A percentile compares a stretch with the other conserved stretches of the same genome.
These are phyloP conservation scores for Anagyrus pseudococci DNA, from an alignment of 2,888 invertebrate genomes.

Conservation along the genomic window DNA sequence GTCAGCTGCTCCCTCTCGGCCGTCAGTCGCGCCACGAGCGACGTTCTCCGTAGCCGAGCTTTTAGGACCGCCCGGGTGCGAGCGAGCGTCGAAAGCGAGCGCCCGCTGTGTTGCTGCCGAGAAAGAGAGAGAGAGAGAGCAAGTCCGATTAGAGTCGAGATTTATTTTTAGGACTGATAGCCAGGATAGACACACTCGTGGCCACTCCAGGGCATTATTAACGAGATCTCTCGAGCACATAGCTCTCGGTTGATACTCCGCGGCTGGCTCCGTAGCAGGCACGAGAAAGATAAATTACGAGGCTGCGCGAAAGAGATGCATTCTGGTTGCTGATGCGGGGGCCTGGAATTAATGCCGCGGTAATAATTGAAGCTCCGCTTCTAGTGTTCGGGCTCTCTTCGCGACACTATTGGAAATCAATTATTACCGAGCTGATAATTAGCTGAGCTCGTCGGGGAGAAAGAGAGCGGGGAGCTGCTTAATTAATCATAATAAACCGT, in stretches of 20 bases:
- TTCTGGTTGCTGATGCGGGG: no score
- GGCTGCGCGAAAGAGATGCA: no score
- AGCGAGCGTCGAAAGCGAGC: no score
- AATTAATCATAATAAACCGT: slow-evolving; percentile 50
- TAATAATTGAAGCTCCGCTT: no score
- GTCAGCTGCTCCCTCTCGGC: neutral
- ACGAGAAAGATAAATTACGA: no score
- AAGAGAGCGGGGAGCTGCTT: slow-evolving; percentile 40
- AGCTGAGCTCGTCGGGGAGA: neutral
- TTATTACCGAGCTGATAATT: neutral
- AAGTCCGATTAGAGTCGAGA: neutral
- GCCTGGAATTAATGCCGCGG: neutral
- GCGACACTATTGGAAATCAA: neutral
- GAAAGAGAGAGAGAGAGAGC: neutral
- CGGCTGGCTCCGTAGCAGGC: no score
- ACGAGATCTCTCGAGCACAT: no score
- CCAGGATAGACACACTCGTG: neutral
- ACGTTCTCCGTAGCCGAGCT: slow-evolving; percentile 29
- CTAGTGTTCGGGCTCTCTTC: no score
- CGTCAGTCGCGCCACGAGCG: neutral
- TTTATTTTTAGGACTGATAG: neutral
- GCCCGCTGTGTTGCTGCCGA: no score
- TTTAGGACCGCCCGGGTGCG: slow-evolving; percentile 45
- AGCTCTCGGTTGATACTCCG: no score
- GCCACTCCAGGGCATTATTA: no score